Evolutionary conservation across 2,888 invertebrate genomes (phyloP).

Genomic region (Pardosa pseudoannulata): DNA sequence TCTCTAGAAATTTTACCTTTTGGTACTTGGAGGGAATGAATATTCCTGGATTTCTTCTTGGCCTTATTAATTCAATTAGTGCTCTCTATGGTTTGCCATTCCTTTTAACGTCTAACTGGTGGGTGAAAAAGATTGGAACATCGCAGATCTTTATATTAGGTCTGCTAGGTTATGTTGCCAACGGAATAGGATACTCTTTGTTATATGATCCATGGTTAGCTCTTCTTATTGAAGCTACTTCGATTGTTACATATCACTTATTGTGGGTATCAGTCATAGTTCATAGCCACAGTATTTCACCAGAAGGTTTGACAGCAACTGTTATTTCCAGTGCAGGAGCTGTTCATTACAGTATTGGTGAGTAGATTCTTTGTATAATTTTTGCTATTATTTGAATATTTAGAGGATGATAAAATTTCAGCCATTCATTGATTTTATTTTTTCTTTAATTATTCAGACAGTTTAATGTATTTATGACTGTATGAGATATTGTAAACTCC

Average conservation of each 20-base stretch:
- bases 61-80: conserved; percentile 89
- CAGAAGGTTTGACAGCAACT: conserved; percentile 89
- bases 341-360: conserved; percentile 85
- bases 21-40: conserved; percentile 87
- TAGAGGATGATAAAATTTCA: too few species aligned
- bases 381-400: too few species aligned
- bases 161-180: conserved; percentile 88
- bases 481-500: too few species aligned
- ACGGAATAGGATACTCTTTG: conserved; percentile 88
- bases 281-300: conserved; percentile 89
- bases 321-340: conserved; percentile 91
- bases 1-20: conserved; percentile 91
- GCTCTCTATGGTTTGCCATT: conserved; percentile 90
- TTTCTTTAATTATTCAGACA: too few species aligned
- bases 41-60: conserved; percentile 88
- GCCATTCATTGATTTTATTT: too few species aligned
- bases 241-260: conserved; percentile 89
- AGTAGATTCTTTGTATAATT: too few species aligned
- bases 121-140: conserved; percentile 88
- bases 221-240: conserved; percentile 85
- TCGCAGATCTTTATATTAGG: conserved; percentile 89
- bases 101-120: conserved; percentile 88
- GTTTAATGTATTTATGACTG: too few species aligned
- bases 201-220: conserved; percentile 92
- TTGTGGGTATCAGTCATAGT: conserved; percentile 95